phyloP scores from a whole-genome alignment of 1,140 invertebrate species.

The Littorina saxatilis region DNA sequence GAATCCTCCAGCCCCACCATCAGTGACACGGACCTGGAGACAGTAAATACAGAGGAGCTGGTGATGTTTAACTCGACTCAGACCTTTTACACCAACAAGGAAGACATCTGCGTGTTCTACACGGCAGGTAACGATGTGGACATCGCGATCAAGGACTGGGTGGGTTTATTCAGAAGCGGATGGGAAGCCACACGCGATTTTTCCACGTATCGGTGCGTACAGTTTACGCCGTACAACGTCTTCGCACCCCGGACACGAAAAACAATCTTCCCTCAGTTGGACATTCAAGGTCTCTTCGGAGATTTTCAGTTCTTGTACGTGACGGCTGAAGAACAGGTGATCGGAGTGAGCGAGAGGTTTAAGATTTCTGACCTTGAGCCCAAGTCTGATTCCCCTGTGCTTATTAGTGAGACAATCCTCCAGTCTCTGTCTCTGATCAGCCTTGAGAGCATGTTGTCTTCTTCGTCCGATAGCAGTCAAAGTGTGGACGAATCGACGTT shows the following conservation, averaged over 20 bases:
- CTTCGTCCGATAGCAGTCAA: conserved; percentile 14
- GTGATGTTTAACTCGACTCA: conserved; percentile 18
- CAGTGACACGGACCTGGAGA: conserved; percentile 28
- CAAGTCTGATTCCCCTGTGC: not conserved
- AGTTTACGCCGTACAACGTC: not conserved
- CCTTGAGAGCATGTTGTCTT: conserved; percentile 1
- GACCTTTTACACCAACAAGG: conserved; percentile 28
- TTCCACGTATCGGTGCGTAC: conserved; percentile 15
- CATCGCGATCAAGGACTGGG: conserved; percentile 3
- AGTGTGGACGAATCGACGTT: not conserved
- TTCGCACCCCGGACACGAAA: not conserved
- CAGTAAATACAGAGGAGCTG: conserved; percentile 34
- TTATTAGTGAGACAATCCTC: not conserved
- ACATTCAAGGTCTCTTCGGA: not conserved
- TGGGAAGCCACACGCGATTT: conserved; percentile 27
- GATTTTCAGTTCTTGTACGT: conserved; percentile 34
- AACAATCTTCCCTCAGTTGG: conserved; percentile 25
- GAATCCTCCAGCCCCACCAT: not conserved
- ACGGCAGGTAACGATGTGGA: conserved; percentile 22
- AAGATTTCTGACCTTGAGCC: not conserved
- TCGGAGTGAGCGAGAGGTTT: conserved; percentile 28
- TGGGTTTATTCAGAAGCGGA: conserved; percentile 32
- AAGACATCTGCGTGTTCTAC: conserved; percentile 20
- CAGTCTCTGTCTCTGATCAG: conserved; percentile 26
- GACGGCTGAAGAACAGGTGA: not conserved